phyloP scores from a whole-genome alignment of 2,113 vertebrate genomes.

The Pristiophorus japonicus region DNA sequence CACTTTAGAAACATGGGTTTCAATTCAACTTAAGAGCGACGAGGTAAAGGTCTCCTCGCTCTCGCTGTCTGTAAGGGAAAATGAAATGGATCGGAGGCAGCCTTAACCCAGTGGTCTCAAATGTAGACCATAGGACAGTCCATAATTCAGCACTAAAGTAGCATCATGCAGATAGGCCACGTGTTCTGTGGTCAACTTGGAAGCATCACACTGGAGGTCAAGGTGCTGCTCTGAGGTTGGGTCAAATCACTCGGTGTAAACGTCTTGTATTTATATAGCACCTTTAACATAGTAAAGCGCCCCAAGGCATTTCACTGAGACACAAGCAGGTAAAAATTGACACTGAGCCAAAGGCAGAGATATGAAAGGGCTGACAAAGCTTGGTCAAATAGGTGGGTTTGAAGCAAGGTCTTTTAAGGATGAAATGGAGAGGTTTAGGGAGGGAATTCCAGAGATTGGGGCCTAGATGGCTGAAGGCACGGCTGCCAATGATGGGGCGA shows the following conservation, averaged over 20 bases:
- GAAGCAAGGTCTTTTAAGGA: background rate
- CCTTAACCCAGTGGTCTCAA: background rate
- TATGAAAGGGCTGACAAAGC: background rate
- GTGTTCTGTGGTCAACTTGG: background rate
- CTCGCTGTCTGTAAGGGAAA: background rate
- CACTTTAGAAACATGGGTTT: background rate
- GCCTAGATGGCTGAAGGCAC: background rate
- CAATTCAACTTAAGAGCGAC: background rate
- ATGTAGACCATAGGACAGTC: too few species aligned
- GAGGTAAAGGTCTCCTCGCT: background rate
- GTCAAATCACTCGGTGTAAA: background rate
- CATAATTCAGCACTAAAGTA: background rate
- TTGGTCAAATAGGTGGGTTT: background rate
- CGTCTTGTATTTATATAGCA: background rate
- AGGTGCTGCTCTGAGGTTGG: background rate
- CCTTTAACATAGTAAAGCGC: background rate
- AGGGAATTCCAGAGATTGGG: background rate
- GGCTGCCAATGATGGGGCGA: background rate
- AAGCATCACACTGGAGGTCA: background rate
- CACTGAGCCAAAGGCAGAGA: background rate
- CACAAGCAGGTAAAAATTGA: background rate
- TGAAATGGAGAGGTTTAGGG: background rate
- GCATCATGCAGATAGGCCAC: background rate
- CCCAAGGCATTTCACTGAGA: background rate
- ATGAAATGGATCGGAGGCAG: background rate